Evolutionary conservation across 2,888 invertebrate species (phyloP).

Genomic region (Mythimna pallens): DNA sequence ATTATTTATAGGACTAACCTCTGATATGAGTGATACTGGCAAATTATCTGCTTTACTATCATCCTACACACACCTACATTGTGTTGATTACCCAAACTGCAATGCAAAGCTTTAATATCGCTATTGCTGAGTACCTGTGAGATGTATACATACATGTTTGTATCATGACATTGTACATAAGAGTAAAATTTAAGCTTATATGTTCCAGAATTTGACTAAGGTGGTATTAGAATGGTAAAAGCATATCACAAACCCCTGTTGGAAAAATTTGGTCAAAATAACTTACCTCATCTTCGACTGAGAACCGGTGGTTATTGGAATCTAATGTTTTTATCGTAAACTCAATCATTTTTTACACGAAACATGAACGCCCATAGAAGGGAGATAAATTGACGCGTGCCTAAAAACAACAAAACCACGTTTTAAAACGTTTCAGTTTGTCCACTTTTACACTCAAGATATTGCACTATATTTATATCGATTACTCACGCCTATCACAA

Average conservation of each 20-base stretch:
- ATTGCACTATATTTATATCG: slow-evolving; percentile 32
- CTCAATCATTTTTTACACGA: slow-evolving; percentile 92
- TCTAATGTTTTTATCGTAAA: slow-evolving; percentile 97
- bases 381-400: slow-evolving; percentile 71
- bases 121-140: slow-evolving; percentile 1
- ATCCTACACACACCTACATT: neutral
- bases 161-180: slow-evolving; percentile 9
- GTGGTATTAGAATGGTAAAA: neutral
- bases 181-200: neutral
- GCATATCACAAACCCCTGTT: neutral
- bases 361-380: slow-evolving; percentile 69
- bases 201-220: neutral
- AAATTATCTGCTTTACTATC: slow-evolving; percentile 1
- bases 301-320: slow-evolving; percentile 95
- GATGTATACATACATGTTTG: neutral
- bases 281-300: slow-evolving; percentile 96
- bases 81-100: slow-evolving; percentile 20
- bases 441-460: slow-evolving; percentile 40
- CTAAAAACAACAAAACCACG: slow-evolving; percentile 64
- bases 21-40: slow-evolving; percentile 6
- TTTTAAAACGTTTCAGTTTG: slow-evolving; percentile 38
- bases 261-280: slow-evolving; percentile 15
- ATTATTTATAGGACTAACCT: slow-evolving; percentile 1
- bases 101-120: slow-evolving; percentile 7
- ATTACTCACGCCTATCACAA: slow-evolving; percentile 66